These are phyloP conservation scores for Aegithalos caudatus DNA, from an alignment of 2,113 vertebrate species.

Conservation along the genomic window DNA sequence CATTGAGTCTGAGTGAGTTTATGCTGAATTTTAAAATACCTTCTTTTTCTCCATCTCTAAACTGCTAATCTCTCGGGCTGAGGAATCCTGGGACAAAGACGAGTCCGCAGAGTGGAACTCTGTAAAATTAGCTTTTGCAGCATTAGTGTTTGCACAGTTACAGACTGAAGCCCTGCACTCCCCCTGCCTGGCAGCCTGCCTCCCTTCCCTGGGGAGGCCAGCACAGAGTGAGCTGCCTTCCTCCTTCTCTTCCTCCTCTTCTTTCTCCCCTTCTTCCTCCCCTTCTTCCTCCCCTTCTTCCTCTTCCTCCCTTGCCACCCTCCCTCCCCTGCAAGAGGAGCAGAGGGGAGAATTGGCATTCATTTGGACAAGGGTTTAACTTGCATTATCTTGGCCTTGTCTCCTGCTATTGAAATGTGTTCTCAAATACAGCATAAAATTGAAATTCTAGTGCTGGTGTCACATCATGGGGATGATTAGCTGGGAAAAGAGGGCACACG, in stretches of 20 bases:
- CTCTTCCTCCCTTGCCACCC: not conserved
- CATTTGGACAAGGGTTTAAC: not conserved
- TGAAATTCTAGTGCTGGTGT: not conserved
- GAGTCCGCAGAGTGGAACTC: conserved; percentile 75
- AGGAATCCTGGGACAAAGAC: conserved; percentile 78
- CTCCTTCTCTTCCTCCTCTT: not conserved
- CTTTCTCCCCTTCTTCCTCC: not conserved
- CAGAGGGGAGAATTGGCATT: not conserved
- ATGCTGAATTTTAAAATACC: conserved; percentile 77
- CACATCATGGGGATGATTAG: not conserved
- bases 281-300: not conserved
- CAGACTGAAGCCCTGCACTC: conserved; percentile 63
- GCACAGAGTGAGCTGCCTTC: not conserved
- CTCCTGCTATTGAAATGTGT: not conserved
- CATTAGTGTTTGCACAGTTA: conserved; percentile 74
- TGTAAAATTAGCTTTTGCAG: conserved; percentile 78
- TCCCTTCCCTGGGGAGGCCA: not conserved
- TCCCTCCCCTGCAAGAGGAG: not conserved
- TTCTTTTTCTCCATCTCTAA: conserved; percentile 73
- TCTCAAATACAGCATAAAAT: not conserved
- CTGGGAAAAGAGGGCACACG: not conserved
- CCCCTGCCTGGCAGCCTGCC: conserved; percentile 50
- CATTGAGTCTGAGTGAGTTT: conserved; percentile 63
- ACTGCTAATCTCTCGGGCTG: conserved; percentile 75
- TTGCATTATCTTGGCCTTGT: not conserved